These are phyloP conservation scores for Perca flavescens DNA, from an alignment of 2,113 vertebrate genomes.

Conservation along the genomic window DNA sequence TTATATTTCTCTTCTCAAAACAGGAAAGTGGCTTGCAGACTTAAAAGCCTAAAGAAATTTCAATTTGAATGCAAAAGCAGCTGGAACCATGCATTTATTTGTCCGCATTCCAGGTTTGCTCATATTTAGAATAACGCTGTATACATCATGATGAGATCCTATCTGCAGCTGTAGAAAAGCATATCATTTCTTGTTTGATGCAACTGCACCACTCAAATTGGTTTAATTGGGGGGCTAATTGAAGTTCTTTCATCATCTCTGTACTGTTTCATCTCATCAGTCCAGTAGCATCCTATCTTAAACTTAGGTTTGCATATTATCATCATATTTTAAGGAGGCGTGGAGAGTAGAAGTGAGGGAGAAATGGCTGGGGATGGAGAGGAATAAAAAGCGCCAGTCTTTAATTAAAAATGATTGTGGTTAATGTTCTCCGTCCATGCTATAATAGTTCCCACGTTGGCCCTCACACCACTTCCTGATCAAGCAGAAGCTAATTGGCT, in stretches of 20 bases:
- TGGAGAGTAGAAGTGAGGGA: neutral
- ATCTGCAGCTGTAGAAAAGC: slow-evolving; percentile 5
- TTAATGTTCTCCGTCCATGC: slow-evolving; percentile 70
- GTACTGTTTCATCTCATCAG: slow-evolving; percentile 51
- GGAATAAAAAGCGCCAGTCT: slow-evolving; percentile 33
- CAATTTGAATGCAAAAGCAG: slow-evolving; percentile 21
- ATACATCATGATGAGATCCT: neutral
- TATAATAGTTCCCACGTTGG: slow-evolving; percentile 61
- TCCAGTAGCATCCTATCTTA: slow-evolving; percentile 2
- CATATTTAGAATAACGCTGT: neutral
- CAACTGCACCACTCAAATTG: slow-evolving; percentile 24
- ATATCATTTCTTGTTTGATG: slow-evolving; percentile 9
- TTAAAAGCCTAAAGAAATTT: slow-evolving; percentile 28
- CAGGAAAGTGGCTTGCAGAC: slow-evolving; percentile 7
- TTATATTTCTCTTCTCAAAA: slow-evolving; percentile 19
- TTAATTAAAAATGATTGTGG: slow-evolving; percentile 73
- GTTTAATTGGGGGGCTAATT: slow-evolving; percentile 35
- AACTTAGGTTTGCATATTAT: slow-evolving; percentile 38
- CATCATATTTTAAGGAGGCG: slow-evolving; percentile 5
- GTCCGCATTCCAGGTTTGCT: neutral
- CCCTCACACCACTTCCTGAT: slow-evolving; percentile 60
- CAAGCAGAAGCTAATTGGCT: slow-evolving; percentile 70
- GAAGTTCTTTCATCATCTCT: slow-evolving; percentile 48
- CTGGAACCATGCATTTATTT: slow-evolving; percentile 9
- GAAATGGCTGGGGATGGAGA: slow-evolving; percentile 8